Conservation (phyloP, 23 tunicate genomes). For the Ascidia mentula region DNA sequence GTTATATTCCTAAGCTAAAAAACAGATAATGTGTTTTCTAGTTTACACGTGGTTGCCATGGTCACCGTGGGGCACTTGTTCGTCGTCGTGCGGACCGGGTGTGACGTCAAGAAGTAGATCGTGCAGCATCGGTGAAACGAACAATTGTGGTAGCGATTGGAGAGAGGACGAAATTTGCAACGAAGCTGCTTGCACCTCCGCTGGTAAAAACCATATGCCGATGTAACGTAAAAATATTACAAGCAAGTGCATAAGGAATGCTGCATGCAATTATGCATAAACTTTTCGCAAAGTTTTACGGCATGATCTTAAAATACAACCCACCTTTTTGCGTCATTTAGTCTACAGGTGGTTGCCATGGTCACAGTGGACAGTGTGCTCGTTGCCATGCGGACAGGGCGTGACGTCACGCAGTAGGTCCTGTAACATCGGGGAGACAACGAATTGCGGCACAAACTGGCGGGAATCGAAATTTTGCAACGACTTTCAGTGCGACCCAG, state of each 20-base stretch:
- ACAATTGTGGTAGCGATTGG: background rate
- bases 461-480: background rate
- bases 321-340: background rate
- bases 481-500: background rate
- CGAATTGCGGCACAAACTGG: background rate
- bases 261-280: too few relatives aligned
- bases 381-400: slow-evolving; percentile 1
- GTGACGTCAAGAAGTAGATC: background rate
- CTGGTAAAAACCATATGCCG: too few relatives aligned
- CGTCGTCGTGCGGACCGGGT: background rate
- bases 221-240: too few relatives aligned
- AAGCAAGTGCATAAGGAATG: too few relatives aligned
- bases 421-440: background rate
- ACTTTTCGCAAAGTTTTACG: too few relatives aligned
- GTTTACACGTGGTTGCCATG: slow-evolving; percentile 1
- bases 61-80: background rate
- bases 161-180: background rate
- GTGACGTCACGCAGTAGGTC: background rate
- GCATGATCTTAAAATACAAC: too few relatives aligned
- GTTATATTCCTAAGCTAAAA: too few relatives aligned
- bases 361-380: background rate
- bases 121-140: background rate
- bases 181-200: background rate
- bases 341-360: background rate
- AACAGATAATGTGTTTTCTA: too few relatives aligned